Evolutionary conservation across 2,113 vertebrate species (phyloP), one percentile per base, ranked within the genome.

Genomic region (Pangasianodon hypophthalmus): DNA sequence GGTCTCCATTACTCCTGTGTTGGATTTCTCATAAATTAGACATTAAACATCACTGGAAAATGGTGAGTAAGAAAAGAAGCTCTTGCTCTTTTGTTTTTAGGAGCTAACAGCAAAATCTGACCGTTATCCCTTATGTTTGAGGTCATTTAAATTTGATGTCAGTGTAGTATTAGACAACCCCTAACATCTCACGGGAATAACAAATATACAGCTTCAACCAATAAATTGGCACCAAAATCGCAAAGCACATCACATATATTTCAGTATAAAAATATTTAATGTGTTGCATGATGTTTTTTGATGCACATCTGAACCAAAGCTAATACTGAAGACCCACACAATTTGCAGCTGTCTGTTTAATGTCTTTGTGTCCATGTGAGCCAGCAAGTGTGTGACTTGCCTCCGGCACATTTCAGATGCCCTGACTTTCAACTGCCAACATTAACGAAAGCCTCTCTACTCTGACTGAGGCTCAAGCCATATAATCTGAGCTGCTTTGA

Each of bases 401-500:
- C 73, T 73, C 73, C 41, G 48, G 11, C 52, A 77, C 67, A 46
- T 69, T 58, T 58, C 79, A 87, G 83, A 86, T 86, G 88, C 41
- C 18, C 52, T 41, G 86, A 91, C 83, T 48, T 89, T 67, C 82
- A 46, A 41, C 88, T 82, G 80, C 83, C 64, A 80, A 41, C 21
- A 41, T 10, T 54, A 80, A 69, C 52, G 32, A 60, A 64, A 67
- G 62, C 52, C 79, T 13, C 41, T 86, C 64, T 37, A n/a, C 71
- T 75, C 11, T 29, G 46, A 13, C 87, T 48, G 54, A 77, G 41
- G 82, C 88, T 52, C 41, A 26, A 21, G 56, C 58, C 75, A 37
- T 26, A 48, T 48, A 58, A 32, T 46, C 26, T 32, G 71, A 73
- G 26, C 37, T 64, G 56, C 83, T 62, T 77, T 60, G 69, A 32